A percentile compares a stretch with the other conserved stretches of the same genome.
Evolutionary conservation across 2,113 vertebrate species (phyloP).

Genomic region (Spheniscus mendiculus): DNA sequence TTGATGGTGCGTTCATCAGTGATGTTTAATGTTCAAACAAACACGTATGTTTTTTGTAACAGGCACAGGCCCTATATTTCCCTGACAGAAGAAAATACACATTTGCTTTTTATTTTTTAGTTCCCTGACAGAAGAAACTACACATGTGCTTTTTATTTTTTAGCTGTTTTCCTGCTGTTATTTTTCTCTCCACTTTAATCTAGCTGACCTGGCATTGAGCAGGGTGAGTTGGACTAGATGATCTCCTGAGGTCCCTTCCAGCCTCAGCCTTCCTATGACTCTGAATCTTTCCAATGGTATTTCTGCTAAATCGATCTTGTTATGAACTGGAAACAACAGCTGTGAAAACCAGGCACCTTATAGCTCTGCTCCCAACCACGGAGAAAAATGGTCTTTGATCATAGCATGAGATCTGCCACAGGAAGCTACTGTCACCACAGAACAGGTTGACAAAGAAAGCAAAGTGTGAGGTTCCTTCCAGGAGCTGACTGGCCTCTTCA

Average conservation of each 20-base stretch:
- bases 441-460: background rate
- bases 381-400: background rate
- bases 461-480: background rate
- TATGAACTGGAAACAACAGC: rapidly evolving
- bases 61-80: background rate
- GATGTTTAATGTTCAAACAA: background rate
- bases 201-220: background rate
- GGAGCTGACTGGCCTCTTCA: background rate
- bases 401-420: background rate
- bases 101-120: background rate
- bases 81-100: background rate
- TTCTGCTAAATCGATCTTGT: background rate
- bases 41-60: background rate
- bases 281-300: background rate
- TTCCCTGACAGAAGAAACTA: background rate
- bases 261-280: background rate
- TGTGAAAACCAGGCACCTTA: background rate
- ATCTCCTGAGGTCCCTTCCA: background rate
- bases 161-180: background rate
- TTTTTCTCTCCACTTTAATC: background rate
- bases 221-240: background rate
- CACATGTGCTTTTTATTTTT: background rate
- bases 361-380: rapidly evolving
- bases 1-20: background rate
- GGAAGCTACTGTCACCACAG: background rate